phyloP scores from a whole-genome alignment of 2,888 invertebrate species.

The Apodemia hepburni region DNA sequence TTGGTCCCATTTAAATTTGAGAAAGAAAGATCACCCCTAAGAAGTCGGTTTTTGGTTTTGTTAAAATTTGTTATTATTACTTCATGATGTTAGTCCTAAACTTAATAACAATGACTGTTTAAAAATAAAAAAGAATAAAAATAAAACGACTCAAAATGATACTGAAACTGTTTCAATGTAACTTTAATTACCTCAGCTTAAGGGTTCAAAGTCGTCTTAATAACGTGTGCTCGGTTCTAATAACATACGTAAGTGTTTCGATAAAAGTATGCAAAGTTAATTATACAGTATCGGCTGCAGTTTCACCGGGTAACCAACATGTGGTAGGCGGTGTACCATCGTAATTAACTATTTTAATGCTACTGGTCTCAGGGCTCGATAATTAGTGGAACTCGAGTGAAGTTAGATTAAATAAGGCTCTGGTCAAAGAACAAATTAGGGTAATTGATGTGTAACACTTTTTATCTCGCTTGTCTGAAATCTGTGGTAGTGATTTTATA shows the following conservation, averaged over 20 bases:
- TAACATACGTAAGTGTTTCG: not conserved
- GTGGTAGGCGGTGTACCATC: slow-evolving; percentile 48
- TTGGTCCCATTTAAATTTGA: too few species aligned
- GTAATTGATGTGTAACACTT: too few species aligned
- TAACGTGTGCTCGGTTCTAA: not conserved
- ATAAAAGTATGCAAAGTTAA: slow-evolving; percentile 27
- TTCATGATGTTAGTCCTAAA: too few species aligned
- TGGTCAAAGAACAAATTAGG: not conserved
- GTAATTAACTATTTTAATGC: slow-evolving; percentile 50
- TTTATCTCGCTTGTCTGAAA: too few species aligned
- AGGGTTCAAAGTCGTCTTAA: not conserved
- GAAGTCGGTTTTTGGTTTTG: too few species aligned
- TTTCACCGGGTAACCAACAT: slow-evolving; percentile 40
- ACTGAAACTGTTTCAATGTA: not conserved
- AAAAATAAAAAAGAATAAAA: too few species aligned
- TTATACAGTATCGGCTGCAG: slow-evolving; percentile 16
- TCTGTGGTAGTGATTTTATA: too few species aligned
- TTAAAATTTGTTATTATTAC: too few species aligned
- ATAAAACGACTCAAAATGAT: not conserved
- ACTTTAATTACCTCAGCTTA: not conserved
- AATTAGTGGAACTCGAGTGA: slow-evolving; percentile 24
- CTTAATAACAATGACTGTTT: too few species aligned
- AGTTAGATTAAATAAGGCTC: not conserved
- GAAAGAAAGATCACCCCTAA: too few species aligned
- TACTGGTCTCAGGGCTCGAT: slow-evolving; percentile 55